Conservation (phyloP, 2,797 vertebrate species). For the Anabacerthia variegaticeps region DNA sequence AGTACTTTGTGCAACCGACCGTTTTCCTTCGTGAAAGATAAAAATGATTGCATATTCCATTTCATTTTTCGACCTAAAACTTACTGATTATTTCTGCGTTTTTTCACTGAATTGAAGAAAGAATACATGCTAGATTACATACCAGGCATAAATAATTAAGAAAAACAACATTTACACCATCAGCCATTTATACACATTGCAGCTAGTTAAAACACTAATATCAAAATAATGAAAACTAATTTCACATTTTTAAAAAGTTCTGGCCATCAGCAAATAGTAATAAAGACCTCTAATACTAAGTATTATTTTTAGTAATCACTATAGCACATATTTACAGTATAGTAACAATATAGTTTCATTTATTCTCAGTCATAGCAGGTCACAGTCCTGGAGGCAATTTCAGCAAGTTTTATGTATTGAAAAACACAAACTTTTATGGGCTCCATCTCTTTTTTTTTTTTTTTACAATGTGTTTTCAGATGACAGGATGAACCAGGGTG, state of each 20-base stretch:
- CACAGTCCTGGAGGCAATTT: not conserved
- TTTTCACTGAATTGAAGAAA: not conserved
- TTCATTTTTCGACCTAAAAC: not conserved
- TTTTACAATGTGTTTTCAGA: not conserved
- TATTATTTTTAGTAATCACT: not conserved
- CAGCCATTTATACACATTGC: not conserved
- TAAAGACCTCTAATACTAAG: not conserved
- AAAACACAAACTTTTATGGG: not conserved
- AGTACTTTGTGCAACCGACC: not conserved
- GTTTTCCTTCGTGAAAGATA: not conserved
- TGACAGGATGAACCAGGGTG: not conserved
- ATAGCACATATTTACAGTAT: not conserved
- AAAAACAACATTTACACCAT: not conserved
- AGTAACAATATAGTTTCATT: not conserved
- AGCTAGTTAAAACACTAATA: not conserved
- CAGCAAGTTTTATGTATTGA: not conserved
- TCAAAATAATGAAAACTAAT: not conserved
- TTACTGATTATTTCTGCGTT: not conserved
- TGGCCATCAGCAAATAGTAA: not conserved
- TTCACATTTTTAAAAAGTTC: not conserved
- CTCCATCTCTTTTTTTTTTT: not conserved
- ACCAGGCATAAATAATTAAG: not conserved
- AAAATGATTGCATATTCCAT: not conserved
- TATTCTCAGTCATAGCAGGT: not conserved
- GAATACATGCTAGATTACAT: not conserved